Conservation (phyloP, 1,140 invertebrate genomes). For the Oedothorax gibbosus region DNA sequence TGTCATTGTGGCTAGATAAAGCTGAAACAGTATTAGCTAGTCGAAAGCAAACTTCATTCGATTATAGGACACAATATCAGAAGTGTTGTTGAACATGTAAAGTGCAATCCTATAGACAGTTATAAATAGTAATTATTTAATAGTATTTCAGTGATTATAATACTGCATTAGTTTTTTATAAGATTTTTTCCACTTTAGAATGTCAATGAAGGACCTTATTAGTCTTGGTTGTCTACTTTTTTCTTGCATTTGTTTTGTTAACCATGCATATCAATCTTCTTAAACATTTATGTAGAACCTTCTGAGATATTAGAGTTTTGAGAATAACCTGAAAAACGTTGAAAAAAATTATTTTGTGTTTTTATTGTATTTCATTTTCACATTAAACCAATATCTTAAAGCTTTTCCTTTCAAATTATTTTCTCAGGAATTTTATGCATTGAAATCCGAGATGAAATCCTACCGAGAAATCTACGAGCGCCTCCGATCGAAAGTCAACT, state of each 20-base stretch:
- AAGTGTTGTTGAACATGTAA: not conserved
- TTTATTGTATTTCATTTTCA: not conserved
- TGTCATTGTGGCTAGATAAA: slow-evolving; percentile 81
- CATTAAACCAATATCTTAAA: not conserved
- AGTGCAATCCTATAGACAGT: not conserved
- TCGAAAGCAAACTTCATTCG: slow-evolving; percentile 15
- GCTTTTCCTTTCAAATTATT: slow-evolving; percentile 3
- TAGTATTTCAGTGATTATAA: too few relatives aligned
- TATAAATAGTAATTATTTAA: too few relatives aligned
- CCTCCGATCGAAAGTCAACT: slow-evolving; percentile 53
- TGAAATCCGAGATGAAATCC: slow-evolving; percentile 61
- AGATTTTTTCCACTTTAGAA: too few relatives aligned
- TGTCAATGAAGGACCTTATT: too few relatives aligned
- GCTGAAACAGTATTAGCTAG: slow-evolving; percentile 65
- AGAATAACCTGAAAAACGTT: too few relatives aligned
- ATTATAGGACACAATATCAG: slow-evolving; percentile 49
- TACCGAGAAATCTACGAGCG: slow-evolving; percentile 59
- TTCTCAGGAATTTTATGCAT: slow-evolving; percentile 61
- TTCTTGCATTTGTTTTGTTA: too few relatives aligned
- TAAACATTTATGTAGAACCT: too few relatives aligned
- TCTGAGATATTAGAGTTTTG: too few relatives aligned
- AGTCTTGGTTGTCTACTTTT: too few relatives aligned
- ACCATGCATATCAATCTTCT: too few relatives aligned
- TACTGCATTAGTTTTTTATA: too few relatives aligned
- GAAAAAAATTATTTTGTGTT: not conserved